Base-by-base conservation (phyloP, 2,888 invertebrate species). In the Hipparchia semele region DNA sequence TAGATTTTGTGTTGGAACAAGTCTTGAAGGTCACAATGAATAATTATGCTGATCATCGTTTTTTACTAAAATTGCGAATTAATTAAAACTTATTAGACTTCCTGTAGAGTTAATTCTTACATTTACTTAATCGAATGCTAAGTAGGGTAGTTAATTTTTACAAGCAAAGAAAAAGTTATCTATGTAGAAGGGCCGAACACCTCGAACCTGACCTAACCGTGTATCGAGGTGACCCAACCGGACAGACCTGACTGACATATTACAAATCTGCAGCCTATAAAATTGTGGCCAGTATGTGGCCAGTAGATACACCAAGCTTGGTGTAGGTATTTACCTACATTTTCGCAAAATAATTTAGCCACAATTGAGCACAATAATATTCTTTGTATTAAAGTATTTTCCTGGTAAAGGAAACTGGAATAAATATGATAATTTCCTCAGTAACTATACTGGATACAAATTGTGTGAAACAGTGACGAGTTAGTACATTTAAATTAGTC, bases 151-250 rank as follows among this genome's bases (percentile, higher is more conserved):
- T n/a, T 5, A n/a, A n/a, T 6, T n/a, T 54, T 13, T 7, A n/a
- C 13, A 56, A 13, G 13, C 8, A 13, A 6, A 13, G 13, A 8
- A 58, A 8, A 8, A 13, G 8, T 58, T 13, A 58, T 0, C 10
- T 88, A 89, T 87, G 88, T 84, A 86, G 89, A 87, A 89, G 90
- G 89, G 88, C 88, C 87, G 86, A 85, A 80, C 84, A 85, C 85
- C 85, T 88, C 89, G 87, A 89, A 90, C 87, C 91, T 91, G 90
- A 88, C 90, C 88, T 39, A 39, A 39, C 39, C 39, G 39, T 39
- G 90, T 91, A 91, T 90, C 86, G 90, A 91, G 91, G 87, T 91
- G 90, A 91, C 89, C 87, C 83, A 89, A 92, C 93, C 92, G 93
- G 92, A 92, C 88, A 86, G 88, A 88, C 91, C 86, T 82, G 88